A percentile compares a stretch with the other conserved stretches of the same genome.
Conservation (phyloP, 2,113 vertebrate genomes). For the Gymnarchus niloticus region DNA sequence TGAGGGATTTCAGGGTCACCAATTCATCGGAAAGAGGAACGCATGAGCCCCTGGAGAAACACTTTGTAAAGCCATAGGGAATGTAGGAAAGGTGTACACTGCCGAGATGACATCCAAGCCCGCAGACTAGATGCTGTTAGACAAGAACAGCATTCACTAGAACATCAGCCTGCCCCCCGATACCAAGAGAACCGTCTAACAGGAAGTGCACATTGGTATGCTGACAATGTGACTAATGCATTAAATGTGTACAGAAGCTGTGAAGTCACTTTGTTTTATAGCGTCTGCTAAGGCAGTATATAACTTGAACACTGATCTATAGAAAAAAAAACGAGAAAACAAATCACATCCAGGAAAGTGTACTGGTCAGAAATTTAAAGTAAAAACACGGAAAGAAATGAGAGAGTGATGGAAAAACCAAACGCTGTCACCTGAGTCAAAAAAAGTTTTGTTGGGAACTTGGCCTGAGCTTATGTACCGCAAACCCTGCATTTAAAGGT, state of each 20-base stretch:
- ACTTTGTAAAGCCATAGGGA: background rate
- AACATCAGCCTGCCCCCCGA: background rate
- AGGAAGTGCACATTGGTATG: background rate
- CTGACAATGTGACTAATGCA: background rate
- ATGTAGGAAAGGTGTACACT: background rate
- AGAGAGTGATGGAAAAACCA: conserved; percentile 41
- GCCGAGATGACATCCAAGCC: too few species aligned
- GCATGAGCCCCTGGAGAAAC: background rate
- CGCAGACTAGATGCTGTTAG: background rate
- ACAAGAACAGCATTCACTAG: background rate
- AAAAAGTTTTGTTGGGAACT: conserved; percentile 41
- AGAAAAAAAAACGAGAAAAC: background rate
- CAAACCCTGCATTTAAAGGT: conserved; percentile 38
- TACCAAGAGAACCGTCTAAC: background rate
- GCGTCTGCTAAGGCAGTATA: background rate
- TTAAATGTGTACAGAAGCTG: background rate
- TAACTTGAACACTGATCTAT: background rate
- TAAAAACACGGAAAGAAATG: conserved; percentile 29
- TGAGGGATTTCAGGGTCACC: background rate
- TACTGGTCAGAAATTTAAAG: conserved; percentile 18
- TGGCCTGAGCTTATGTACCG: conserved; percentile 34
- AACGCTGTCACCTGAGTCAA: conserved; percentile 35
- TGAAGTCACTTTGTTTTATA: background rate
- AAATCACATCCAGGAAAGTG: background rate
- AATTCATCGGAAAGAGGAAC: background rate